phyloP scores from a whole-genome alignment of 2,113 vertebrate species.

The Lipotes vexillifer region DNA sequence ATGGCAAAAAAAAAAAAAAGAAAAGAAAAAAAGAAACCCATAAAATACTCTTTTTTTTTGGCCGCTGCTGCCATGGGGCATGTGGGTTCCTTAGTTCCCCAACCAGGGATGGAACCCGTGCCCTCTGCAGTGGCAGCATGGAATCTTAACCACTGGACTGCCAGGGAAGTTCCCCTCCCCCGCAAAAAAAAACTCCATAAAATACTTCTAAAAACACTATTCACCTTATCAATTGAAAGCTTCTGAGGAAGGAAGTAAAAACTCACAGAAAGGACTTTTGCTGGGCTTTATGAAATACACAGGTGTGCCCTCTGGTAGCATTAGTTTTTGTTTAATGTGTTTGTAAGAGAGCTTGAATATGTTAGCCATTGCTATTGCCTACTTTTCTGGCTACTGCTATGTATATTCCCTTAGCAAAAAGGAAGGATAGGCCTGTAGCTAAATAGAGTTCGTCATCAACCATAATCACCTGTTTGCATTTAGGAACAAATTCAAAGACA shows the following conservation, averaged over 20 bases:
- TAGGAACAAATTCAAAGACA: not conserved
- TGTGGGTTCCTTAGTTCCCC: too few relatives aligned
- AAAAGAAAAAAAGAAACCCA: too few relatives aligned
- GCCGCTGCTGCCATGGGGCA: too few relatives aligned
- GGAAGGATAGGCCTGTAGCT: not conserved
- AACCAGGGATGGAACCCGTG: too few relatives aligned
- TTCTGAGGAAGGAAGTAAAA: constrained; percentile 20
- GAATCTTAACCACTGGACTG: too few relatives aligned
- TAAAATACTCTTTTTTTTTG: not conserved
- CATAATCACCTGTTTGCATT: not conserved
- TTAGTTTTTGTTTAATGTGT: not conserved
- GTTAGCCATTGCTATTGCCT: not conserved
- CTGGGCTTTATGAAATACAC: not conserved
- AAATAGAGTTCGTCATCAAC: not conserved
- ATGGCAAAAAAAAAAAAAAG: not conserved
- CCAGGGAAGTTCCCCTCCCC: too few relatives aligned
- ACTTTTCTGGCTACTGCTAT: not conserved
- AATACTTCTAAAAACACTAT: not conserved
- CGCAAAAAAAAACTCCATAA: not conserved
- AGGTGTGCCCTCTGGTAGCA: not conserved
- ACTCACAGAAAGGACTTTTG: not conserved
- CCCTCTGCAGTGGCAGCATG: too few relatives aligned
- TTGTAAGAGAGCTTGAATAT: not conserved
- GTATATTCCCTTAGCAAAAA: not conserved
- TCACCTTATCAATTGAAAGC: not conserved